Evolutionary conservation across 2,888 invertebrate species (phyloP).

Genomic region (Lypha dubia): DNA sequence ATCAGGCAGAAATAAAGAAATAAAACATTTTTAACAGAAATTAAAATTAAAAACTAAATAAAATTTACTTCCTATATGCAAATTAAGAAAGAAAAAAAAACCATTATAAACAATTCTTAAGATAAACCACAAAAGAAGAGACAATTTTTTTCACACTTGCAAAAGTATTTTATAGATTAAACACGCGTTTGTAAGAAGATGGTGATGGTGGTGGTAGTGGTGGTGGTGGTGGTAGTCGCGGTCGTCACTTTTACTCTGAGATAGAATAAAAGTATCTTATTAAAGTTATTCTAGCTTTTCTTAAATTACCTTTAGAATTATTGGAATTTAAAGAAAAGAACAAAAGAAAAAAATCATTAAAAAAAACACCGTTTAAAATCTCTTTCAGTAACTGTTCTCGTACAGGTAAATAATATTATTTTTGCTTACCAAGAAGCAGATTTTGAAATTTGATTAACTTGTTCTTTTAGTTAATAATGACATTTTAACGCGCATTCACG

Average conservation of each 20-base stretch:
- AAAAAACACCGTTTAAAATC: not conserved
- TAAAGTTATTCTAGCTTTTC: conserved; percentile 27
- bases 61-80: conserved; percentile 61
- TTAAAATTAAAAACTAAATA: conserved; percentile 14
- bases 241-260: not conserved
- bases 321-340: conserved; percentile 27
- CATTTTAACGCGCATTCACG: conserved; percentile 66
- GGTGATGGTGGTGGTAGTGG: too few species aligned
- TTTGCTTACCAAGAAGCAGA: conserved; percentile 40
- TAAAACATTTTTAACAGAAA: conserved; percentile 52
- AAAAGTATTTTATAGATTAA: conserved; percentile 56
- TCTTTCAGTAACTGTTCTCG: conserved; percentile 20
- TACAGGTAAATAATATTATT: conserved; percentile 14
- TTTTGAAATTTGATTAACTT: conserved; percentile 69
- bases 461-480: conserved; percentile 53
- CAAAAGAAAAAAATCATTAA: not conserved
- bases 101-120: conserved; percentile 46
- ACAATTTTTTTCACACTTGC: conserved; percentile 10
- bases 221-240: too few species aligned
- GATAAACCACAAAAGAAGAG: conserved; percentile 47
- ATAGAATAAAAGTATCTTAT: conserved; percentile 61
- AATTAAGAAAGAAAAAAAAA: conserved; percentile 4
- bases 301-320: conserved; percentile 29
- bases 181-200: conserved; percentile 52
- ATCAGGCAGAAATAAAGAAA: conserved; percentile 26